These are phyloP conservation scores for Leucania comma DNA, from an alignment of 2,888 invertebrate genomes.

Conservation along the genomic window DNA sequence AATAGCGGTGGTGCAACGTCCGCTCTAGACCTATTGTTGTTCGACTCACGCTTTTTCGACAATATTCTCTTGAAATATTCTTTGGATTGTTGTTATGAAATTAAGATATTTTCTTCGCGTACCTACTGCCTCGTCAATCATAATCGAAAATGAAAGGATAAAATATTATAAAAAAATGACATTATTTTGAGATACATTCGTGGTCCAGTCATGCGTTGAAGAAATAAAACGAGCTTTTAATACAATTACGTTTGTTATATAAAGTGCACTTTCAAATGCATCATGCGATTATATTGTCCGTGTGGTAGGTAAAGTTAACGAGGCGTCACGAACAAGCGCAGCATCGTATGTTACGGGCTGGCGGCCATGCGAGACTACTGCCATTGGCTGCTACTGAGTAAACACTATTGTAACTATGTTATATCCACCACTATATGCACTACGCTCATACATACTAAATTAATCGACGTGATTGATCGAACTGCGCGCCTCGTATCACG, in stretches of 20 bases:
- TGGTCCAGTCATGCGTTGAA: conserved; percentile 20
- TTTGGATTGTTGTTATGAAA: conserved; percentile 61
- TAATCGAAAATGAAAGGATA: conserved; percentile 39
- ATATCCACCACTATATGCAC: conserved; percentile 31
- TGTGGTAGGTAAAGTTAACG: conserved; percentile 46
- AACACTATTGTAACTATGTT: conserved; percentile 47
- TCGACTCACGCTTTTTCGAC: conserved; percentile 71
- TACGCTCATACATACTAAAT: conserved; percentile 53
- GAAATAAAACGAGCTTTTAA: conserved; percentile 31
- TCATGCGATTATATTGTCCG: conserved; percentile 40
- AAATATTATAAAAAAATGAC: conserved; percentile 28
- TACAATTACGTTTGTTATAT: conserved; percentile 27
- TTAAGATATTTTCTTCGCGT: conserved; percentile 52
- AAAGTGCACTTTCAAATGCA: conserved; percentile 39
- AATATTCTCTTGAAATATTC: conserved; percentile 65
- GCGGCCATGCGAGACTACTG: conserved; percentile 72
- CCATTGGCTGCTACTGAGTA: conserved; percentile 70
- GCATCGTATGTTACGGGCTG: conserved; percentile 67
- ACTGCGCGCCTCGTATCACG: conserved; percentile 53
- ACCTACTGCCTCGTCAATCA: conserved; percentile 31
- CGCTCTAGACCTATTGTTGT: conserved; percentile 73
- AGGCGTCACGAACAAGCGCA: conserved; percentile 50
- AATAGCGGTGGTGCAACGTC: conserved; percentile 73
- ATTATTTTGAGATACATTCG: conserved; percentile 12
- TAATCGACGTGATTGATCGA: conserved; percentile 69